Percentiles rank a stretch among this genome's conserved stretches.
Evolutionary conservation across 2,797 vertebrate species (phyloP).

Genomic region (Potorous gilbertii): DNA sequence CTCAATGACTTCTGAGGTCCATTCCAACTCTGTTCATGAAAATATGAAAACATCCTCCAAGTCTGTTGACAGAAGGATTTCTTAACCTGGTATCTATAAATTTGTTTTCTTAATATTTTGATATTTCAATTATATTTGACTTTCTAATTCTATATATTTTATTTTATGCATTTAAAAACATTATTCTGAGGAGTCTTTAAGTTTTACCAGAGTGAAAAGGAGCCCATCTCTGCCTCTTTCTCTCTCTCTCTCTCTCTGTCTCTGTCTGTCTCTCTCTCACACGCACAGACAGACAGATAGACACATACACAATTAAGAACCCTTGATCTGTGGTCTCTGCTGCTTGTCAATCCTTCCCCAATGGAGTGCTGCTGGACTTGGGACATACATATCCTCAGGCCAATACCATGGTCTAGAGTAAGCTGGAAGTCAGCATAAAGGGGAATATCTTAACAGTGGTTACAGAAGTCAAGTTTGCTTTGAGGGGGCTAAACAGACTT

Average conservation of each 20-base stretch:
- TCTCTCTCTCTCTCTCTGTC: background rate
- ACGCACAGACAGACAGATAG: background rate
- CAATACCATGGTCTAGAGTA: background rate
- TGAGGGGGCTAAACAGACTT: background rate
- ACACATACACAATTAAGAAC: background rate
- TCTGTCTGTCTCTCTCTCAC: background rate
- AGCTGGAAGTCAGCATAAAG: background rate
- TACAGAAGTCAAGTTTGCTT: background rate
- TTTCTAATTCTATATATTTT: background rate
- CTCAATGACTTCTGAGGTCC: background rate
- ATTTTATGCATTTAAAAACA: background rate
- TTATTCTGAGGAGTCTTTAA: background rate
- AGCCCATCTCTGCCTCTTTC: too few relatives aligned
- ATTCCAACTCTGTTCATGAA: background rate
- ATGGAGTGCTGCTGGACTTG: background rate
- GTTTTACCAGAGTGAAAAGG: background rate
- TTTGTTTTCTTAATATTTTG: background rate
- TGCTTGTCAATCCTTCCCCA: background rate
- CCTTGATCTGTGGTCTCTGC: background rate
- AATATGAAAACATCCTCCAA: background rate
- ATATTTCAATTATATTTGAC: background rate
- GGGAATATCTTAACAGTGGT: background rate
- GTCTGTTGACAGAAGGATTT: background rate
- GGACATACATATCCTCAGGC: background rate
- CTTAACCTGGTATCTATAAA: background rate